Evolutionary conservation across 2,888 invertebrate genomes (phyloP).

Genomic region (Heliconius hortense): DNA sequence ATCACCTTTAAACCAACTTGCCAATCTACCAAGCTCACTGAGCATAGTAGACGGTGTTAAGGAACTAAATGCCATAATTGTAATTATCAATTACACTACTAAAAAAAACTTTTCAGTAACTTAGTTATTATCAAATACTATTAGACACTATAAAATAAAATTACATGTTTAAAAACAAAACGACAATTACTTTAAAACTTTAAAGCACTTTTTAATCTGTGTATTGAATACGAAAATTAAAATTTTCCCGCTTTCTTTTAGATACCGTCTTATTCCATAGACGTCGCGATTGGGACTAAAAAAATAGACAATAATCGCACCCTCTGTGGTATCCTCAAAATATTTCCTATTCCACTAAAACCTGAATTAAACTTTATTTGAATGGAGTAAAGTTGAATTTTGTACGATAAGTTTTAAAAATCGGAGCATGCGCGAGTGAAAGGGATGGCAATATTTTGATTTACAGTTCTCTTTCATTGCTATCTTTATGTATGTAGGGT

Average conservation of each 20-base stretch:
- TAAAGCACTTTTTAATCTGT: background rate
- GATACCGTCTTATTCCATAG: conserved; percentile 45
- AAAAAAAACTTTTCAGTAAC: background rate
- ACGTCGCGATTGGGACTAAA: conserved; percentile 57
- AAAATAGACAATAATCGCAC: conserved; percentile 36
- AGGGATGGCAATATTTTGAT: conserved; percentile 41
- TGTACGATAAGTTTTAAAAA: conserved; percentile 48
- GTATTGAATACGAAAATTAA: conserved; percentile 16
- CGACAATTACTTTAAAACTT: background rate
- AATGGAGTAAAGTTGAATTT: conserved; percentile 52
- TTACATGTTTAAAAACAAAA: background rate
- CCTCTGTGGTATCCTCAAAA: conserved; percentile 36
- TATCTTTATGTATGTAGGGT: background rate
- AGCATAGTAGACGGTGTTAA: conserved; percentile 70
- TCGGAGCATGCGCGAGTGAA: conserved; percentile 67
- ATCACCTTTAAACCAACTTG: conserved; percentile 74
- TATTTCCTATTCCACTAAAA: conserved; percentile 37
- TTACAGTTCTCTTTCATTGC: background rate
- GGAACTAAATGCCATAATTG: conserved; percentile 68
- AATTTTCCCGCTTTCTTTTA: conserved; percentile 35
- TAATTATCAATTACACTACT: background rate
- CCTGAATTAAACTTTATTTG: conserved; percentile 48
- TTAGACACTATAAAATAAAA: background rate
- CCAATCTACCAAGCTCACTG: conserved; percentile 71
- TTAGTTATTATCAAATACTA: background rate